Evolutionary conservation across 1,140 invertebrate species (phyloP).

Genomic region (Bombus vancouverensis): DNA sequence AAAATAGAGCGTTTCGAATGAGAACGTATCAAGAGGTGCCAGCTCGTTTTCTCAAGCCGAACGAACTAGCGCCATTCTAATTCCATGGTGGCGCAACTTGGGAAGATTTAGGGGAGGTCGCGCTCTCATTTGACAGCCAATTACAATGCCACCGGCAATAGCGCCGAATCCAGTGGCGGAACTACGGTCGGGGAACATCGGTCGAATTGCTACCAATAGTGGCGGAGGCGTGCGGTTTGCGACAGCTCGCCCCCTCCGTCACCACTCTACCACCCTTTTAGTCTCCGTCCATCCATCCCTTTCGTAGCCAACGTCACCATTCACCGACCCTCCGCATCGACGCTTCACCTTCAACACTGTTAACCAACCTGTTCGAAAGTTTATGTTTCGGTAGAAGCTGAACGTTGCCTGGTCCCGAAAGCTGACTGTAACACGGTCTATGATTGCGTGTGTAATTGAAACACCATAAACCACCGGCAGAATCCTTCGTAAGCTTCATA

Average conservation of each 20-base stretch:
- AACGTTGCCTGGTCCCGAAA: neutral
- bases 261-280: neutral
- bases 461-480: conserved; percentile 64
- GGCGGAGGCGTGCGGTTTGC: conserved; percentile 63
- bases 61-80: conserved; percentile 45
- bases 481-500: conserved; percentile 66
- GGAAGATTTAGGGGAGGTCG: conserved; percentile 71
- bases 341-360: conserved; percentile 17
- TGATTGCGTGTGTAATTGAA: conserved; percentile 73
- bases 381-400: conserved; percentile 41
- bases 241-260: conserved; percentile 50
- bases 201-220: conserved; percentile 67
- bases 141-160: conserved; percentile 74
- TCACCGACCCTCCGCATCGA: conserved; percentile 13
- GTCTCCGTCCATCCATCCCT: neutral
- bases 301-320: neutral
- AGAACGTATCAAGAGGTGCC: neutral
- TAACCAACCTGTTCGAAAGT: conserved; percentile 28
- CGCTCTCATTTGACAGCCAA: conserved; percentile 76
- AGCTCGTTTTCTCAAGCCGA: conserved; percentile 34
- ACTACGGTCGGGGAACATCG: conserved; percentile 59
- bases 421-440: conserved; percentile 58
- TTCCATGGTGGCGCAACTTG: conserved; percentile 57
- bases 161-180: conserved; percentile 66
- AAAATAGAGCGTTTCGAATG: neutral